Evolutionary conservation across 2,113 vertebrate species (phyloP).

Genomic region (Bungarus multicinctus): DNA sequence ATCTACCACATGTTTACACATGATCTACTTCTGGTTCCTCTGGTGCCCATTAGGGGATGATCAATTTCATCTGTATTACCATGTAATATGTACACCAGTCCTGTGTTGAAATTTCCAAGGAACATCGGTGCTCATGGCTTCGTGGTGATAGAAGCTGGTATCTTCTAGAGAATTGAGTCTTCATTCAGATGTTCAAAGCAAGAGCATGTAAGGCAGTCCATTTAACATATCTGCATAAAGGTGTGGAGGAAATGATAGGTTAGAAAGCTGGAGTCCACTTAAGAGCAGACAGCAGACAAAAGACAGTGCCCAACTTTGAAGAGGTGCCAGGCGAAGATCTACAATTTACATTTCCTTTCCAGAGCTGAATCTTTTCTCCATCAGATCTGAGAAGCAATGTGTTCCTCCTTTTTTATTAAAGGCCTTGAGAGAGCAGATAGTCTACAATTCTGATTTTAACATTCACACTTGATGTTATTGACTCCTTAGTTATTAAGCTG

Average conservation of each 20-base stretch:
- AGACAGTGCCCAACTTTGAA: background rate
- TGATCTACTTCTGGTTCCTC: background rate
- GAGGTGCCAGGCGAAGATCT: background rate
- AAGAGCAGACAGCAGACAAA: slow-evolving; percentile 21
- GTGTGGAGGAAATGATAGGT: slow-evolving; percentile 22
- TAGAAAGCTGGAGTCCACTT: background rate
- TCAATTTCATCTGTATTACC: background rate
- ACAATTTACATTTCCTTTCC: slow-evolving; percentile 37
- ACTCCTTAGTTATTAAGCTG: slow-evolving; percentile 56
- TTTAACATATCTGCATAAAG: slow-evolving; percentile 25
- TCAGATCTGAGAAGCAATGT: slow-evolving; percentile 33
- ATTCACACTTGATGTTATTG: slow-evolving; percentile 17
- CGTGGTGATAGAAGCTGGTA: background rate
- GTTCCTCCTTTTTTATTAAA: slow-evolving; percentile 40
- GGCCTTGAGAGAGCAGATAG: slow-evolving; percentile 36
- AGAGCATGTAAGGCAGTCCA: slow-evolving; percentile 1
- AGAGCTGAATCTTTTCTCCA: slow-evolving; percentile 10
- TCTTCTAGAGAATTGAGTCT: background rate
- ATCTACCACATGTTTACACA: background rate
- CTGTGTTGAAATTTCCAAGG: background rate
- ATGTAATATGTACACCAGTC: background rate
- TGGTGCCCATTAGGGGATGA: background rate
- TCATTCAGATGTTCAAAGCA: background rate
- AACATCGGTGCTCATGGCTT: background rate
- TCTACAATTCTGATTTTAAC: slow-evolving; percentile 49